Percentiles rank a stretch among this genome's conserved stretches.
phyloP scores from a whole-genome alignment of 2,113 vertebrate species.

The Sprattus sprattus region DNA sequence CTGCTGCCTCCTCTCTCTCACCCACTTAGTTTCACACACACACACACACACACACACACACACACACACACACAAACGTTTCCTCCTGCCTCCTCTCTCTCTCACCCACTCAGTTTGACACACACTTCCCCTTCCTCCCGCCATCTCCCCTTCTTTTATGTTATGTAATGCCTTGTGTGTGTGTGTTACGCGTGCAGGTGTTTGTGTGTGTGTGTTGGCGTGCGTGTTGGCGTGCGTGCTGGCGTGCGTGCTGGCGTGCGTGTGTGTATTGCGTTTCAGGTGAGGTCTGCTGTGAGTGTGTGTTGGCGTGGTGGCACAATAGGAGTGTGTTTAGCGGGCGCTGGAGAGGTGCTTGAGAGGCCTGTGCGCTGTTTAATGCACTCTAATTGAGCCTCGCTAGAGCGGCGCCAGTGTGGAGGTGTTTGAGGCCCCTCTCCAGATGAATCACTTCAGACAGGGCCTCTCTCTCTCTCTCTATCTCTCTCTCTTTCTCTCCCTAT shows the following conservation, averaged over 20 bases:
- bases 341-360: constrained; percentile 35
- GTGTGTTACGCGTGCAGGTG: not conserved
- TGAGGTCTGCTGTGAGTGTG: not conserved
- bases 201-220: not conserved
- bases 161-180: not conserved
- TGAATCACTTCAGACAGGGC: constrained; percentile 55
- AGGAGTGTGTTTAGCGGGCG: not conserved
- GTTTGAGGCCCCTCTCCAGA: constrained; percentile 59
- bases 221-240: not conserved
- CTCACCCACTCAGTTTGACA: not conserved
- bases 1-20: no score
- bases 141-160: not conserved
- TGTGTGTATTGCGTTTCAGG: not conserved
- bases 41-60: not conserved
- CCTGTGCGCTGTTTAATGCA: constrained; percentile 61
- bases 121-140: not conserved
- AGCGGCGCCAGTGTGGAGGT: constrained; percentile 55
- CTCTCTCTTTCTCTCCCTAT: not conserved
- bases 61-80: not conserved
- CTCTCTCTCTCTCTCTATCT: constrained; percentile 48
- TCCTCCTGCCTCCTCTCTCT: not conserved
- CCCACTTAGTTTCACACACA: not conserved
- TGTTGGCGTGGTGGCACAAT: not conserved
- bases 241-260: not conserved
- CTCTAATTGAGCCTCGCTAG: constrained; percentile 55